Percentiles rank a stretch among this genome's conserved stretches.
Conservation (phyloP, 2,113 vertebrate genomes). For the Danio rerio region DNA sequence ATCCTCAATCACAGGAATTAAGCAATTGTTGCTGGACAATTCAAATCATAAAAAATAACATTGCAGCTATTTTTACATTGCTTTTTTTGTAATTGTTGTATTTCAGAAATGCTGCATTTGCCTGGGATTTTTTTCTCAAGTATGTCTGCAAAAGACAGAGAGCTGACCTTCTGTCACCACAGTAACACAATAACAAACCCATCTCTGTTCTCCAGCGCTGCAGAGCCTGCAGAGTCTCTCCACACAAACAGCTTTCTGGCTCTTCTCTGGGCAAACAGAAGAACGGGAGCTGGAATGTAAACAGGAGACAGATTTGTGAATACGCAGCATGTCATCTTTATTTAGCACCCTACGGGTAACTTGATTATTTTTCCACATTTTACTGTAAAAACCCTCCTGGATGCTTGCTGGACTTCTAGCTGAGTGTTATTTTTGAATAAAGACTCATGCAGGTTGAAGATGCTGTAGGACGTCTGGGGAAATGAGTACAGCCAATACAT, state of each 20-base stretch:
- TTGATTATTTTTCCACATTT: slow-evolving; percentile 31
- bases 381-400: background rate
- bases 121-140: background rate
- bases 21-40: background rate
- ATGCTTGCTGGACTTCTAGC: slow-evolving; percentile 6
- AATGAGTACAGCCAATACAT: background rate
- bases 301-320: slow-evolving; percentile 39
- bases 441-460: slow-evolving; percentile 13
- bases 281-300: slow-evolving; percentile 27
- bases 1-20: background rate
- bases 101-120: background rate
- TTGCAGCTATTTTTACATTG: slow-evolving; percentile 3
- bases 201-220: slow-evolving; percentile 7
- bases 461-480: background rate
- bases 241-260: background rate
- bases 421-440: slow-evolving; percentile 25
- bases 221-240: slow-evolving; percentile 2
- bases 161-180: slow-evolving; percentile 20
- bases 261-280: slow-evolving; percentile 15
- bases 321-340: slow-evolving; percentile 34
- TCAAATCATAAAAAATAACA: background rate
- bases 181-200: slow-evolving; percentile 17
- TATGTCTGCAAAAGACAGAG: background rate
- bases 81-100: background rate
- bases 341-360: slow-evolving; percentile 12